These are phyloP conservation scores for Argya squamiceps DNA, from an alignment of 2,797 vertebrate species.

Conservation along the genomic window DNA sequence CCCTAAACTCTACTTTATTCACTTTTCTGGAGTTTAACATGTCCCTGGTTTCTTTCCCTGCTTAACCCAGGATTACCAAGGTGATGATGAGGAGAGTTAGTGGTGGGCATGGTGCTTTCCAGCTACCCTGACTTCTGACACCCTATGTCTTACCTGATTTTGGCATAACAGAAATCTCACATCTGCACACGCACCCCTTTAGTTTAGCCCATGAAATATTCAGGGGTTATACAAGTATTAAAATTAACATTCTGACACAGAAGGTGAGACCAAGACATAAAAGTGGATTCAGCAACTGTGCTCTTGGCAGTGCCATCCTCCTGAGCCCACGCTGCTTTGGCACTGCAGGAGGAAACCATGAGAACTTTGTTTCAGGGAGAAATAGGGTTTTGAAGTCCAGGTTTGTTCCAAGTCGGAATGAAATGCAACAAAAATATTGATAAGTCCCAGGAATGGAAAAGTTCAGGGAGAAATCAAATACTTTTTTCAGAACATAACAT, in stretches of 20 bases:
- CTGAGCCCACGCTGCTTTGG: background rate
- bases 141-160: background rate
- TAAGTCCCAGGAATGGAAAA: background rate
- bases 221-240: background rate
- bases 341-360: background rate
- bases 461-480: background rate
- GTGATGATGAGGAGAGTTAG: background rate
- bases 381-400: background rate
- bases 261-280: background rate
- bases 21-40: background rate
- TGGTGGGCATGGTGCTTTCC: background rate
- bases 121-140: background rate
- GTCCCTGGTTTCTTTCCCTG: background rate
- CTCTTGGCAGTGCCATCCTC: background rate
- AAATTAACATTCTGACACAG: background rate
- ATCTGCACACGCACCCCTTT: rapidly evolving
- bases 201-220: background rate
- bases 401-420: background rate
- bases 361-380: background rate
- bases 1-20: background rate
- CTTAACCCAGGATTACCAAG: background rate
- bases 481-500: background rate
- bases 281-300: background rate
- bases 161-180: background rate
- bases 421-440: background rate